These are phyloP conservation scores for Cettia cetti DNA, from an alignment of 2,113 vertebrate species.

Conservation along the genomic window DNA sequence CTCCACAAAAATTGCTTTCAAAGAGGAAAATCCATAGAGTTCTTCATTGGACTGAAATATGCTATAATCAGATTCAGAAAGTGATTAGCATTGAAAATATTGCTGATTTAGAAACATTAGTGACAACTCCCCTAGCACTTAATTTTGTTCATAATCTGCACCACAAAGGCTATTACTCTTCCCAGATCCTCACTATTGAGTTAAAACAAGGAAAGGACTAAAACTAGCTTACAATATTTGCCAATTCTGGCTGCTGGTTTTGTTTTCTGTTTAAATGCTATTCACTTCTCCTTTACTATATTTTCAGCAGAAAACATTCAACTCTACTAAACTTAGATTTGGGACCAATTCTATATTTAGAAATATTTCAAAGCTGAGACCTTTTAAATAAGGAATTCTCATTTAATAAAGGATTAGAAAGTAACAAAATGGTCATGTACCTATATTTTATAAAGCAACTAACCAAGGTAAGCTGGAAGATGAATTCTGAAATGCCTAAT, in stretches of 20 bases:
- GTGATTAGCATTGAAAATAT: background rate
- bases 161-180: background rate
- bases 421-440: background rate
- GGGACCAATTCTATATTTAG: background rate
- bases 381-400: background rate
- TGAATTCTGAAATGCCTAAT: background rate
- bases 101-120: background rate
- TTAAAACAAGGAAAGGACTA: slow-evolving; percentile 17
- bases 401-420: background rate
- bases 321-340: background rate
- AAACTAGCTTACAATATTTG: slow-evolving; percentile 1
- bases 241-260: background rate
- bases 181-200: background rate
- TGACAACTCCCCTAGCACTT: background rate
- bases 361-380: background rate
- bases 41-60: background rate
- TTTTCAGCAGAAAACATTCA: background rate
- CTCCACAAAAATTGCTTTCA: background rate
- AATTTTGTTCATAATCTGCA: background rate
- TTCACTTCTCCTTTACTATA: background rate
- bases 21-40: background rate
- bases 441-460: background rate
- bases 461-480: background rate
- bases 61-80: background rate
- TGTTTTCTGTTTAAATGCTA: slow-evolving; percentile 8